A percentile compares a stretch with the other conserved stretches of the same genome.
phyloP scores from a whole-genome alignment of 2,113 vertebrate genomes.

The Chloropsis cyanopogon region DNA sequence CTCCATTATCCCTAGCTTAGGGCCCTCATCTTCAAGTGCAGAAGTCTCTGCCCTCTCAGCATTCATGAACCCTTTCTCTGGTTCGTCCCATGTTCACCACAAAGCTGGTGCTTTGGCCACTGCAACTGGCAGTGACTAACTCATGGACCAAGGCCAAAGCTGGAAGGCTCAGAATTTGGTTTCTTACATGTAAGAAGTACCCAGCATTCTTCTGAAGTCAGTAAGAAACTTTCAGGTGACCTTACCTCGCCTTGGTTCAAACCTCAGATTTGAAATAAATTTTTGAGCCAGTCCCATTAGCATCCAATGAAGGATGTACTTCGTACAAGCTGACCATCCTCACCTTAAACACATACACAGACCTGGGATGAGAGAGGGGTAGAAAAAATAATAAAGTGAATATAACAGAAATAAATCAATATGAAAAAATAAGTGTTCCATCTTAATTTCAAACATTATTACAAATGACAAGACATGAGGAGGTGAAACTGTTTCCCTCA shows the following conservation, averaged over 20 bases:
- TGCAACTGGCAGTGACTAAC: not conserved
- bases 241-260: not conserved
- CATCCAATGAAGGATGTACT: not conserved
- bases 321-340: not conserved
- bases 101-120: not conserved
- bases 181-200: not conserved
- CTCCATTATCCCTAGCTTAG: not conserved
- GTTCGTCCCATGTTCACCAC: accelerated
- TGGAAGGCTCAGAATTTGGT: not conserved
- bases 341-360: not conserved
- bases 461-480: not conserved
- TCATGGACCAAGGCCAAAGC: not conserved
- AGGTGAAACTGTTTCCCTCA: not conserved
- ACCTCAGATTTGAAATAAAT: not conserved
- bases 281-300: not conserved
- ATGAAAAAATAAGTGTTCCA: not conserved
- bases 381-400: not conserved
- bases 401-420: not conserved
- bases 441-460: not conserved
- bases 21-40: not conserved
- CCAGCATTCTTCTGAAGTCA: not conserved
- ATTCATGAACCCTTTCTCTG: not conserved
- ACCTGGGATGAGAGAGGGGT: not conserved
- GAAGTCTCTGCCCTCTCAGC: not conserved
- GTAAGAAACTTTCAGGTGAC: not conserved